Evolutionary conservation across 2,888 invertebrate species (phyloP).

Genomic region (Timema cristinae): DNA sequence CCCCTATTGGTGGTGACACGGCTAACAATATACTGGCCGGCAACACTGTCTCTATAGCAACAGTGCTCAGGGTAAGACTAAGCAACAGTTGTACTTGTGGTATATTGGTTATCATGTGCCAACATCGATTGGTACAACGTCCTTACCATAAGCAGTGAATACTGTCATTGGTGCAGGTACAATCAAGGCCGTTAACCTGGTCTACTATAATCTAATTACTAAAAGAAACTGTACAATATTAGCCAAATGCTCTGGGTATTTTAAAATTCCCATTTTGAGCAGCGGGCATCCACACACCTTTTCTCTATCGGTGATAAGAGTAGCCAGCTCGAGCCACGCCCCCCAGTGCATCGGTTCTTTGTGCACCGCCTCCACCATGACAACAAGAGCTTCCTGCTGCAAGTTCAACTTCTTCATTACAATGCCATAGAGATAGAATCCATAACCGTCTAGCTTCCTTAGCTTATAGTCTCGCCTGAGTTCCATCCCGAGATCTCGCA

Average conservation of each 20-base stretch:
- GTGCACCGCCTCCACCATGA: slow-evolving; percentile 73
- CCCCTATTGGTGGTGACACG: too few relatives aligned
- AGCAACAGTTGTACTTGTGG: too few relatives aligned
- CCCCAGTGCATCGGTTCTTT: slow-evolving; percentile 88
- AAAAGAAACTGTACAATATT: background rate
- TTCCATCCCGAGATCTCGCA: slow-evolving; percentile 55
- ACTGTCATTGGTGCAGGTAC: too few relatives aligned
- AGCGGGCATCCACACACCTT: slow-evolving; percentile 45
- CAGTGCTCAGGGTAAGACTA: too few relatives aligned
- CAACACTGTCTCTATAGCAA: too few relatives aligned
- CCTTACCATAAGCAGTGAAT: too few relatives aligned
- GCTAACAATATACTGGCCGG: too few relatives aligned
- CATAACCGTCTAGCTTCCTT: slow-evolving; percentile 77
- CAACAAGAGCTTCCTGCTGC: slow-evolving; percentile 68
- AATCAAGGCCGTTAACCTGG: too few relatives aligned
- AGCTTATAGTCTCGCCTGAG: slow-evolving; percentile 56
- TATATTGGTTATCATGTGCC: too few relatives aligned
- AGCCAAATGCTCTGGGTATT: background rate
- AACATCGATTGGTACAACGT: too few relatives aligned
- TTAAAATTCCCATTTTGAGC: too few relatives aligned
- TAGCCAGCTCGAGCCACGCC: slow-evolving; percentile 89
- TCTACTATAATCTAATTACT: background rate
- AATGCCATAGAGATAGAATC: slow-evolving; percentile 84
- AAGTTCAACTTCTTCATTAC: slow-evolving; percentile 84
- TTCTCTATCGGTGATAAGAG: slow-evolving; percentile 77